phyloP scores from a whole-genome alignment of 2,888 invertebrate species.

The Elysia crispata region DNA sequence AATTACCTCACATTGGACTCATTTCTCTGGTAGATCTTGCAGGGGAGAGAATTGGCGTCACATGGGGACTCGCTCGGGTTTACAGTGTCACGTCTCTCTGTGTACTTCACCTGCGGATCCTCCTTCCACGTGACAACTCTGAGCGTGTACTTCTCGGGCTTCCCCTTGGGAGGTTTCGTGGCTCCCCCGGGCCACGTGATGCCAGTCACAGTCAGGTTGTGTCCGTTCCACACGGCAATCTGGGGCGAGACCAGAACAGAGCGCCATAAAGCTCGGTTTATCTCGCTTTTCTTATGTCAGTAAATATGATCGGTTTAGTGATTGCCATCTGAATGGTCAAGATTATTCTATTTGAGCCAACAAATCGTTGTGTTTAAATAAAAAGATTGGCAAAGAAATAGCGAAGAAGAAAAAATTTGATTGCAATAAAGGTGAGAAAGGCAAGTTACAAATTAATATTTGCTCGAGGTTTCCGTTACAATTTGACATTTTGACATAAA shows the following conservation, averaged over 20 bases:
- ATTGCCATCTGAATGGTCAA: too few relatives aligned
- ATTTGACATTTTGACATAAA: too few relatives aligned
- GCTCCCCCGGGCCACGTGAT: constrained; percentile 99
- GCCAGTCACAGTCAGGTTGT: constrained; percentile 92
- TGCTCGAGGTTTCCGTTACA: too few relatives aligned
- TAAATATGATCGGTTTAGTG: too few relatives aligned
- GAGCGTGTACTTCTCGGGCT: constrained; percentile 97
- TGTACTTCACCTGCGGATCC: constrained; percentile 95
- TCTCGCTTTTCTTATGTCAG: too few relatives aligned
- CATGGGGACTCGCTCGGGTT: constrained; percentile 30
- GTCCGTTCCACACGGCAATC: constrained; percentile 95
- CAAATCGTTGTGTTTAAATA: too few relatives aligned
- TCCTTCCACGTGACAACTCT: constrained; percentile 93
- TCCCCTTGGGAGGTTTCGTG: constrained; percentile 97
- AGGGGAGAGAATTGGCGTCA: constrained; percentile 58
- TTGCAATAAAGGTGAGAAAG: too few relatives aligned
- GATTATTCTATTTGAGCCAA: too few relatives aligned
- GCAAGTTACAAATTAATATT: too few relatives aligned
- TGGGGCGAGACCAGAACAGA: constrained; percentile 72
- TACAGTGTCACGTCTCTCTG: constrained; percentile 83
- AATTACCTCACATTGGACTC: constrained; percentile 42
- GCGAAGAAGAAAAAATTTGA: too few relatives aligned
- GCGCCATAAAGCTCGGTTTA: too few relatives aligned
- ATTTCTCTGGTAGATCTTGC: constrained; percentile 55
- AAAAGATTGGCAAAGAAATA: too few relatives aligned